Base-by-base conservation (phyloP, 2,113 vertebrate species). In the Todiramphus saurophagus region DNA sequence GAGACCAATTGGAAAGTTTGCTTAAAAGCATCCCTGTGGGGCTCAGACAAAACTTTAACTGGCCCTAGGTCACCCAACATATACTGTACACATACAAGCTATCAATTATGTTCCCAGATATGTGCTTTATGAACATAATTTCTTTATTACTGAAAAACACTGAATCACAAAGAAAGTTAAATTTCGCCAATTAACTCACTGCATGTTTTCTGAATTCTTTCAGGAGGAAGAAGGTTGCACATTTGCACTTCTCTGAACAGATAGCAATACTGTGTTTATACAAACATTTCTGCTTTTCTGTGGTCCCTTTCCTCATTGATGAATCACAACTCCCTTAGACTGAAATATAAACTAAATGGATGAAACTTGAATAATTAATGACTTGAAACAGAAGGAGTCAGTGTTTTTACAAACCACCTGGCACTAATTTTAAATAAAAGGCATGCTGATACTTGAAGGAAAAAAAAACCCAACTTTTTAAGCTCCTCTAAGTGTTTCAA, bases 361-460 rank as follows among this genome's bases (percentile, higher is more conserved):
- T 83, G 81, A 96, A 93, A 92, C 63, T 24, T 96, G 92, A 97
- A 97, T 96, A 95, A 97, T 96, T 96, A 97, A 97, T 96, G 44
- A 93, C 44, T 73, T 66, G 86, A 95, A 86, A 80, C 51, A 94
- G 68, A 92, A 96, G 63, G 24, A 94, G 50, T 84, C 67, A n/a
- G 63, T 92, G 77, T 89, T 96, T 96, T 97, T 73, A 87, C 64
- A 94, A 97, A 94, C 56, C 82, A 87, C 90, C 72, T 83, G 91
- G 83, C 69, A 93, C 55, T 90, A 41, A 91, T 97, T 97, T 97
- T 94, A 95, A 97, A 85, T 90, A 88, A 93, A 96, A 96, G 41
- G 23, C 88, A 89, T 66, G 39, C 16, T 96, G 93, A 93, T 78
- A 93, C 70, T 63, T 80, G 16, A 28, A n/a, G 9, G 7, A 10